Evolutionary conservation across 2,113 vertebrate species (phyloP), one percentile per base, ranked within the genome.

Genomic region (Tetraodon nigroviridis): DNA sequence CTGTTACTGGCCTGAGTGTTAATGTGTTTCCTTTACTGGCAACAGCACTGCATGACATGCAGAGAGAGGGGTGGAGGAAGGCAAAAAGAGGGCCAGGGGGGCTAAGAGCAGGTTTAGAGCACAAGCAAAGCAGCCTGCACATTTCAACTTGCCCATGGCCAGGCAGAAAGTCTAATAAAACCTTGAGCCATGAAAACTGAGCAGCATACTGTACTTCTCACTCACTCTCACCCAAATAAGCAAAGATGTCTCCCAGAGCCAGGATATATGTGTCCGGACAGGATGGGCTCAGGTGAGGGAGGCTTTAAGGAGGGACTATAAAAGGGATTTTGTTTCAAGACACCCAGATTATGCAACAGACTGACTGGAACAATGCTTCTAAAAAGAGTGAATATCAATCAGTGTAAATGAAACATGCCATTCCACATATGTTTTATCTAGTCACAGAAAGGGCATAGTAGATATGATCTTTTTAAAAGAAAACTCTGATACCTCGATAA

Each of bases 11-110:
- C 84, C 49, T 49, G 61, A 62, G 85, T 85, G 85, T 87, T 87
- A 85, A 85, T 89, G 84, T 82, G 87, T 84, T 86, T 86, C 85
- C 84, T 87, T 87, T 88, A 86, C 87, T 87, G 85, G 87, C 85
- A 87, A 79, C 76, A 45, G 76, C 78, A 78, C 73, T 54, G 66
- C 82, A 69, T 69, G 79, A 71, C 79, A 50, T 78, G 70, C 69
- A 71, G 56, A 64, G 71, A 76, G 68, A 75, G 81, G 61, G 68
- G 55, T 18, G 60, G 71, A 32, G 56, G 62, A 27, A 18, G 42
- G 51, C 18, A 24, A 52, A 37, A 48, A 55, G 41, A 55, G 64
- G 58, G 60, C 22, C 32, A 17, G 59, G 61, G 75, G 67, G 64
- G 69, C 64, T 52, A 53, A 59, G 54, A 60, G 60, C 59, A 64